Percentiles rank a stretch among this genome's conserved stretches.
Evolutionary conservation across 2,888 invertebrate species (phyloP).

Genomic region (Ariolimax columbianus): DNA sequence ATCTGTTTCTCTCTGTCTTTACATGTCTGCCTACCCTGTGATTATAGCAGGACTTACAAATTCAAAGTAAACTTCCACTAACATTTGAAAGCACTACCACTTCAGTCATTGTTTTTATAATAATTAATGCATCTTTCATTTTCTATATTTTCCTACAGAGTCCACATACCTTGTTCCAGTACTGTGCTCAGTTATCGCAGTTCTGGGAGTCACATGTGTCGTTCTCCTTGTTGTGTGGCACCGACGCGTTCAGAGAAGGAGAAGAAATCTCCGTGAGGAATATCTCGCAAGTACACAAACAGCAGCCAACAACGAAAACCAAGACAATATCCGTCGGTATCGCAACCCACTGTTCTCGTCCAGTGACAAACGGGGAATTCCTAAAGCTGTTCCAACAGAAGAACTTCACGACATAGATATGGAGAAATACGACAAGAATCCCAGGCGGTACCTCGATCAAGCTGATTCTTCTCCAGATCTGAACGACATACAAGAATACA

Average conservation of each 20-base stretch:
- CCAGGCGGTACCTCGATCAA: conserved; percentile 60
- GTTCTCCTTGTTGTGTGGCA: conserved; percentile 78
- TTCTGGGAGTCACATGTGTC: conserved; percentile 69
- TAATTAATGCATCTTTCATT: too few species aligned
- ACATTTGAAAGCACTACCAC: too few species aligned
- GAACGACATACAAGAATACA: conserved; percentile 66
- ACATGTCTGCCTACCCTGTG: too few species aligned
- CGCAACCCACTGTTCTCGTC: conserved; percentile 86
- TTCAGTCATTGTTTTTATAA: too few species aligned
- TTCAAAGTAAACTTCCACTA: too few species aligned
- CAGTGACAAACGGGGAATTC: conserved; percentile 79
- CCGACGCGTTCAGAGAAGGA: conserved; percentile 81
- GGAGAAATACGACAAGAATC: conserved; percentile 73
- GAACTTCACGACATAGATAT: conserved; percentile 82
- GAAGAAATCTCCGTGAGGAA: conserved; percentile 79
- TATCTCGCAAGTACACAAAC: conserved; percentile 82
- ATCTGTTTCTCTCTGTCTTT: too few species aligned
- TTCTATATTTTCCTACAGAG: conserved; percentile 54
- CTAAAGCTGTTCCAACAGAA: conserved; percentile 76
- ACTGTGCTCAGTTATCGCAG: conserved; percentile 72
- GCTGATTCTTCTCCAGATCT: conserved; percentile 63
- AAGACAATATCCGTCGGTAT: conserved; percentile 92
- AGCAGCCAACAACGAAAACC: conserved; percentile 91
- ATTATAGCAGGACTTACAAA: too few species aligned
- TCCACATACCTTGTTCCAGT: conserved; percentile 68